Percentiles rank a stretch among this genome's conserved stretches.
phyloP scores from a whole-genome alignment of 2,797 vertebrate species.

The Sebastiscus albofasciatus region DNA sequence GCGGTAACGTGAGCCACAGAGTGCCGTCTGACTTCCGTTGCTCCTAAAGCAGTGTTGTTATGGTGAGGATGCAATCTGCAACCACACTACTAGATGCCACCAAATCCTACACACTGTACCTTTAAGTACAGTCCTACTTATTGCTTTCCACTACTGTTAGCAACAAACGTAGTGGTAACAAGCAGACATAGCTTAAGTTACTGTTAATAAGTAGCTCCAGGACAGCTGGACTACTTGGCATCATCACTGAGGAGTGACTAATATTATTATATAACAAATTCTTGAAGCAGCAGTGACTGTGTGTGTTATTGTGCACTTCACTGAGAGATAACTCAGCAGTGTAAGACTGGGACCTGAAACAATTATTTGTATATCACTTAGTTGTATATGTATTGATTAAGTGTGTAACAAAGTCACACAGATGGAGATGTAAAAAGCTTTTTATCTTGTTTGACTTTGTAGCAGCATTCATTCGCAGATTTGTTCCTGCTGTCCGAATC shows the following conservation, averaged over 20 bases:
- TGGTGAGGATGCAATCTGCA: no score
- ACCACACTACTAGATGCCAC: no score
- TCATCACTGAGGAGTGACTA: constrained; percentile 46
- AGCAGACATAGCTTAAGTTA: background rate
- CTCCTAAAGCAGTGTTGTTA: no score
- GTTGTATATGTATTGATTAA: background rate
- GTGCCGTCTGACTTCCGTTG: no score
- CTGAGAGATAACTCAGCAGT: constrained; percentile 6
- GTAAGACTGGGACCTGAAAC: background rate
- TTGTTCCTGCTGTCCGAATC: background rate
- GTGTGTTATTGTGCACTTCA: constrained; percentile 23
- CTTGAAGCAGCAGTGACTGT: constrained; percentile 1
- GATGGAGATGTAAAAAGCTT: background rate
- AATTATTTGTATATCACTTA: background rate
- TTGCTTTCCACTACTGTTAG: background rate
- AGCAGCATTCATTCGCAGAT: background rate
- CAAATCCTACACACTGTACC: no score
- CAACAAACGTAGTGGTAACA: background rate
- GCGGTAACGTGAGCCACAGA: no score
- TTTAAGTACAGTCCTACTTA: background rate
- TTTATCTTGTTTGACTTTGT: background rate
- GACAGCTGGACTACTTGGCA: constrained; percentile 42
- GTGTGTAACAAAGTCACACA: background rate
- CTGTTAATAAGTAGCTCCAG: background rate
- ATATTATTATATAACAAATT: constrained; percentile 51